phyloP scores from a whole-genome alignment of 2,113 vertebrate species.

The Zosterops pallidus region DNA sequence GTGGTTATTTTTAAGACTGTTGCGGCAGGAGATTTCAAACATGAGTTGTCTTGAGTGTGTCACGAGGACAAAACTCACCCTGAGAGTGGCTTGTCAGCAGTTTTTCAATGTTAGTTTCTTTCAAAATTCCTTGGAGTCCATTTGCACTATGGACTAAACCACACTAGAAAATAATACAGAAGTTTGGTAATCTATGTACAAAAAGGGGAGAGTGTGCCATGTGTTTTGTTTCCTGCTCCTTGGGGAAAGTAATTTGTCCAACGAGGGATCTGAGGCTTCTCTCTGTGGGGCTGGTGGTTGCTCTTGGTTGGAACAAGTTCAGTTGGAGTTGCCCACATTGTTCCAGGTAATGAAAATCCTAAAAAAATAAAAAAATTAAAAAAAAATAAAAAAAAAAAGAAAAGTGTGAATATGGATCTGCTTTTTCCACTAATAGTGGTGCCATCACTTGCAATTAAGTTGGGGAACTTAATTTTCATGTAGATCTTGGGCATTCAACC shows the following conservation, averaged over 20 bases:
- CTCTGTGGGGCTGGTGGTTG: neutral
- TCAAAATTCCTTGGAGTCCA: neutral
- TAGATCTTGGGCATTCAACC: fast-evolving
- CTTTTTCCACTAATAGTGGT: neutral
- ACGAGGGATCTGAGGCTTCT: neutral
- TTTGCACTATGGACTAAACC: neutral
- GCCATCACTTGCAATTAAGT: neutral
- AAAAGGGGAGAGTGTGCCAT: neutral
- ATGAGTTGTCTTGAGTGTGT: neutral
- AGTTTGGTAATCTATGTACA: neutral
- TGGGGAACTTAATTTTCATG: neutral
- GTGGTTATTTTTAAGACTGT: neutral
- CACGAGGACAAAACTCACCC: neutral
- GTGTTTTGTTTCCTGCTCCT: neutral
- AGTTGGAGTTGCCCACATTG: neutral
- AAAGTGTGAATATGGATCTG: no score
- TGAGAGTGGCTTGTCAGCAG: conserved; percentile 6
- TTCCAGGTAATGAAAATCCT: neutral
- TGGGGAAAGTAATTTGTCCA: neutral
- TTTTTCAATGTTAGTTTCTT: neutral
- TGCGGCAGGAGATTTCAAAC: neutral
- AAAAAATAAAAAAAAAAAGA: no score
- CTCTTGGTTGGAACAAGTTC: neutral
- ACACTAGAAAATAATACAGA: neutral
- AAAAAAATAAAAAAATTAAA: neutral